Percentiles rank a stretch among this genome's conserved stretches.
Evolutionary conservation across 2,797 vertebrate species (phyloP).

Genomic region (Sebastes matsubarae): DNA sequence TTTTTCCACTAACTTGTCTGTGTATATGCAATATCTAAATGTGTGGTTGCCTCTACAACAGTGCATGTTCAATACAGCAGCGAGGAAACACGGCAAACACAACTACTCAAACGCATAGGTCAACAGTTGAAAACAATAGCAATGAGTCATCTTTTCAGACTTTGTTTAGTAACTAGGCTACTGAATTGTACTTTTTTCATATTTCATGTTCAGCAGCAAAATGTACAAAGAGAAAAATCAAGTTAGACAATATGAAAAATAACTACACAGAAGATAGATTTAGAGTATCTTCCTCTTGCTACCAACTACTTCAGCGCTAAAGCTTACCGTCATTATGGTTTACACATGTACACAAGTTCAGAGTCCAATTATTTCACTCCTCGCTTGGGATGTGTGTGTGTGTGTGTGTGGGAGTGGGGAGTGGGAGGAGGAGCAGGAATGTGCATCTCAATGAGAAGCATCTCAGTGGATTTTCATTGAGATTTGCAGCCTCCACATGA

Average conservation of each 20-base stretch:
- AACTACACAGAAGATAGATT: not conserved
- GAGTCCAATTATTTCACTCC: constrained; percentile 38
- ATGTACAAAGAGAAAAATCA: not conserved
- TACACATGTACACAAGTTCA: constrained; percentile 27
- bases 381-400: not conserved
- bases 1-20: not conserved
- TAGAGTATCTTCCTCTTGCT: not conserved
- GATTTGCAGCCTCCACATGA: constrained; percentile 39
- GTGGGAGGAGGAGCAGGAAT: constrained; percentile 43
- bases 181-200: not conserved
- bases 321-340: not conserved
- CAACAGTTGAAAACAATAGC: constrained; percentile 38
- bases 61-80: not conserved
- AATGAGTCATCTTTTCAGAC: constrained; percentile 29
- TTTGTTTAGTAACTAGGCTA: constrained; percentile 27
- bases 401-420: not conserved
- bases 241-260: not conserved
- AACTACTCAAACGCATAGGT: constrained; percentile 38
- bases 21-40: not conserved
- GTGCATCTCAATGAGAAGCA: constrained; percentile 50
- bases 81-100: not conserved
- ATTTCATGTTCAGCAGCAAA: not conserved
- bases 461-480: constrained; percentile 47
- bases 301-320: not conserved
- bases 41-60: not conserved